These are phyloP conservation scores for Calcarius lapponicus DNA, from an alignment of 2,797 vertebrate species.

Conservation along the genomic window DNA sequence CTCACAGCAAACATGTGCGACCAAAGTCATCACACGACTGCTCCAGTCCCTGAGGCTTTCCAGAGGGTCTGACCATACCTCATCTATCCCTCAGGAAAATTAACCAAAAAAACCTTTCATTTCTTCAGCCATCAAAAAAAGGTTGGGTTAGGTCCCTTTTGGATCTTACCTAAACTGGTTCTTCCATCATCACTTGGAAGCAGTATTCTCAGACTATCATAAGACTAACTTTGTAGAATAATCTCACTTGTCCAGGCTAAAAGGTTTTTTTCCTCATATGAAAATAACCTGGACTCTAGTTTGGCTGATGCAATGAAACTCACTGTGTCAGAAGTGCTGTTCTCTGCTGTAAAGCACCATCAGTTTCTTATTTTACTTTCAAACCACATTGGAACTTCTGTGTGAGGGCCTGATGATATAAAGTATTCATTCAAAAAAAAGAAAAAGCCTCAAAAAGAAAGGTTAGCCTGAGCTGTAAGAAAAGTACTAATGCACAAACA, in stretches of 20 bases:
- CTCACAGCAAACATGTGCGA: neutral
- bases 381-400: slow-evolving; percentile 20
- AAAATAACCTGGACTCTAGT: neutral
- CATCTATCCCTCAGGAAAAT: neutral
- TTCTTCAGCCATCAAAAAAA: neutral
- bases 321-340: neutral
- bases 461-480: slow-evolving; percentile 29
- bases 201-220: neutral
- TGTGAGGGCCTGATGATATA: slow-evolving; percentile 24
- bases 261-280: neutral
- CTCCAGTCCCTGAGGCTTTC: rapidly evolving
- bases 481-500: slow-evolving; percentile 61
- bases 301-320: slow-evolving; percentile 6
- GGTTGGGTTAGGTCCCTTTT: neutral
- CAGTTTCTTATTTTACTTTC: slow-evolving; percentile 49
- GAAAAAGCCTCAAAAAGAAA: slow-evolving; percentile 45
- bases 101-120: neutral
- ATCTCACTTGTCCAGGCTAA: neutral
- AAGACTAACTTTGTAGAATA: neutral
- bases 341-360: neutral
- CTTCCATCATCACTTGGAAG: neutral
- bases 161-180: neutral
- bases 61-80: neutral
- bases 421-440: slow-evolving; percentile 52
- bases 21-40: neutral